Conservation (phyloP, 1,140 invertebrate species). For the Neuroterus valhalla region DNA sequence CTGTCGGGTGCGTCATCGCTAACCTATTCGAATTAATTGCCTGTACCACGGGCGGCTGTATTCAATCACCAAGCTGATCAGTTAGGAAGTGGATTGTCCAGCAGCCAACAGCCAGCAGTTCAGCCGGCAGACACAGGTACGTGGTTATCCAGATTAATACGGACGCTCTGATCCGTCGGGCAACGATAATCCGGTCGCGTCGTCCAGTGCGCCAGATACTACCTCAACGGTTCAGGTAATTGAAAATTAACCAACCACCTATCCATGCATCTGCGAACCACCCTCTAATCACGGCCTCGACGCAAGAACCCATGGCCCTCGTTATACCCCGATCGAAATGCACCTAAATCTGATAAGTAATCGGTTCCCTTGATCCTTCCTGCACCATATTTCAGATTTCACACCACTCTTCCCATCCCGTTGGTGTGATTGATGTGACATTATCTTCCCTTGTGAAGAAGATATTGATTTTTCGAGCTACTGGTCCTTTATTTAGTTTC, state of each 20-base stretch:
- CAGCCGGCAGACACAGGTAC: conserved; percentile 15
- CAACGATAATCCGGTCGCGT: conserved; percentile 23
- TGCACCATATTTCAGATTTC: too few species aligned
- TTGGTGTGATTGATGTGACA: too few species aligned
- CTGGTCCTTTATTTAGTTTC: too few species aligned
- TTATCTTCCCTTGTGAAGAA: too few species aligned
- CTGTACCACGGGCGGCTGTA: conserved; percentile 18
- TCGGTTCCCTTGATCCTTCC: background rate
- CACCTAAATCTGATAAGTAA: background rate
- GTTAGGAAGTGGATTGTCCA: conserved; percentile 1
- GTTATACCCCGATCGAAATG: conserved; percentile 3
- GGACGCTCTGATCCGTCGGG: conserved; percentile 5
- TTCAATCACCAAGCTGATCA: conserved; percentile 23
- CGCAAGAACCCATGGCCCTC: conserved; percentile 8
- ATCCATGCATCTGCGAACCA: conserved; percentile 20
- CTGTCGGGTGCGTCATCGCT: background rate
- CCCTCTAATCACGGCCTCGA: conserved; percentile 17
- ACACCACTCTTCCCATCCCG: too few species aligned
- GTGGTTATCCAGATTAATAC: background rate
- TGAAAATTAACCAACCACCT: conserved; percentile 28
- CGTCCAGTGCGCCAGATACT: background rate
- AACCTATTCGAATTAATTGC: conserved; percentile 27
- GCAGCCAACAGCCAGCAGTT: background rate
- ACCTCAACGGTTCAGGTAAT: conserved; percentile 16
- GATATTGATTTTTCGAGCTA: too few species aligned